A percentile compares a stretch with the other conserved stretches of the same genome.
phyloP scores from a whole-genome alignment of 2,113 vertebrate genomes.

The Pluvianellus socialis region DNA sequence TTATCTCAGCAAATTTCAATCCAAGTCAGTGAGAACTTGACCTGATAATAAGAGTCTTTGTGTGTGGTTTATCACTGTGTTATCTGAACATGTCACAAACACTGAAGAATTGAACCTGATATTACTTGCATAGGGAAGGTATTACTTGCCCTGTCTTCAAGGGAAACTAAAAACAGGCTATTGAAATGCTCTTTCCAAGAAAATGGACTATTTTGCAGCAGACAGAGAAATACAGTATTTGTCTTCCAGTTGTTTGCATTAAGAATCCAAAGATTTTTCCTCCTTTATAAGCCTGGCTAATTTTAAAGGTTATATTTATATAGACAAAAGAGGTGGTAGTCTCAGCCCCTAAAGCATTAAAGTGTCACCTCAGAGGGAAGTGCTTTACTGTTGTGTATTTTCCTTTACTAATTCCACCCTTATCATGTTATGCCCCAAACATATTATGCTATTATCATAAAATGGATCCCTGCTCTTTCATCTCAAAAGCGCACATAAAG shows the following conservation, averaged over 20 bases:
- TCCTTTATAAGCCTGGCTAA: not conserved
- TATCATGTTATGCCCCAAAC: accelerated
- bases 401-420: not conserved
- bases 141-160: not conserved
- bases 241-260: not conserved
- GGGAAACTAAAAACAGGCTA: not conserved
- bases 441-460: not conserved
- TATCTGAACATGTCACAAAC: not conserved
- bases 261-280: not conserved
- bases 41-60: not conserved
- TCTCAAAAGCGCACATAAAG: not conserved
- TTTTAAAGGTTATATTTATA: not conserved
- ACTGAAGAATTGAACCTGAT: not conserved
- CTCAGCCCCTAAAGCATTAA: not conserved
- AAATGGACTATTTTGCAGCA: not conserved
- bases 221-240: not conserved
- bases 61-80: not conserved
- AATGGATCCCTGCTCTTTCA: not conserved
- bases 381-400: not conserved
- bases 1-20: not conserved
- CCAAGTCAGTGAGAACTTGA: not conserved
- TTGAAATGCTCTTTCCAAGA: not conserved
- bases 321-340: not conserved
- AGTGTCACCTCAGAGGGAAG: not conserved
- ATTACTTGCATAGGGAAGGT: not conserved